Evolutionary conservation across 2,797 vertebrate genomes (phyloP).

Genomic region (Peromyscus nudipes): DNA sequence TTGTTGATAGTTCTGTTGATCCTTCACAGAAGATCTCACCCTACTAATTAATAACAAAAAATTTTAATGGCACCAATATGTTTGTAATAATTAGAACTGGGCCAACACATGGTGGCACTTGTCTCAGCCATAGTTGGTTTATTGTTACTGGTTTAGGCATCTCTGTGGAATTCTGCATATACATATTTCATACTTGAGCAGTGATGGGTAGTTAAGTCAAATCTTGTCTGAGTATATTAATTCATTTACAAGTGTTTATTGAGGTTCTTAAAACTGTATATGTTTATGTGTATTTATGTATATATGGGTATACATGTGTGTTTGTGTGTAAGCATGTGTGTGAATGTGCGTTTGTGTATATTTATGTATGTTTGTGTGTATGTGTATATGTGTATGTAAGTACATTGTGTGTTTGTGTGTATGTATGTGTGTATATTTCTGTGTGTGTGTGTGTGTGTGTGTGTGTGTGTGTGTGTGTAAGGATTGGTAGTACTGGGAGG

Average conservation of each 20-base stretch:
- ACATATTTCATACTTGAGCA: constrained; percentile 19
- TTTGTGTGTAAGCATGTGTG: not conserved
- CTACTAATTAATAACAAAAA: not conserved
- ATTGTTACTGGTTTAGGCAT: not conserved
- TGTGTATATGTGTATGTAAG: not conserved
- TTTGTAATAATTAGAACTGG: not conserved
- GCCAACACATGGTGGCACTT: not conserved
- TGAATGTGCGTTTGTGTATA: not conserved
- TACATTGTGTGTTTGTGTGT: not conserved
- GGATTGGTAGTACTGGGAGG: no score
- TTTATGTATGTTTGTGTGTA: not conserved
- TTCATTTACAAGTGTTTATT: not conserved
- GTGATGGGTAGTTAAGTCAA: not conserved
- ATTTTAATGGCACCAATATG: not conserved
- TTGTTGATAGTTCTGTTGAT: not conserved
- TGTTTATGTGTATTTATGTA: not conserved
- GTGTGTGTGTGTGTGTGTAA: not conserved
- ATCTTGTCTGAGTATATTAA: not conserved
- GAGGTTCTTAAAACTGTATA: not conserved
- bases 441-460: not conserved
- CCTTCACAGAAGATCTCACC: not conserved
- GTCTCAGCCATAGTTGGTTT: not conserved
- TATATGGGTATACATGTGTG: not conserved
- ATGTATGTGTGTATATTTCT: not conserved
- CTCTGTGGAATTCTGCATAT: not conserved